Evolutionary conservation across 2,113 vertebrate species (phyloP).

Genomic region (Micromys minutus): DNA sequence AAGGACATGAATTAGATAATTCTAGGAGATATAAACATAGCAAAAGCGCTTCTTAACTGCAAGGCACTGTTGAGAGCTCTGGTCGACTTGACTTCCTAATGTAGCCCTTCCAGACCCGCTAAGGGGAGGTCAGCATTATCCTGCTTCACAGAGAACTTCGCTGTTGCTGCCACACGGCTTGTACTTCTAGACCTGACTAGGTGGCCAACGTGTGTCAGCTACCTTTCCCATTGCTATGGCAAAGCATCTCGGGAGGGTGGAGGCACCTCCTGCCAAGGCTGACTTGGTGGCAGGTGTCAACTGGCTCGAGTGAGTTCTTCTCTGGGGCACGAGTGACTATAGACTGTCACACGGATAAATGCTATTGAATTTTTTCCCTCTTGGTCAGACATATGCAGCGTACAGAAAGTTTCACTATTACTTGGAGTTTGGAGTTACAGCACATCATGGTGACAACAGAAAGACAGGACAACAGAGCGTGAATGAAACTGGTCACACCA

Average conservation of each 20-base stretch:
- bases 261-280: not conserved
- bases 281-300: too few relatives aligned
- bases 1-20: not conserved
- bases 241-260: not conserved
- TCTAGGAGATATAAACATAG: not conserved
- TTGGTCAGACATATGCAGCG: not conserved
- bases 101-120: not conserved
- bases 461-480: not conserved
- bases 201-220: not conserved
- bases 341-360: not conserved
- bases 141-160: not conserved
- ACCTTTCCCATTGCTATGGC: not conserved
- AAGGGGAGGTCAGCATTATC: not conserved
- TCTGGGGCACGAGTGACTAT: not conserved
- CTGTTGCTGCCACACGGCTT: not conserved
- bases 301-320: not conserved
- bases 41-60: not conserved
- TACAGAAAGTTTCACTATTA: not conserved
- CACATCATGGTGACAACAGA: too few relatives aligned
- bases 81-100: not conserved
- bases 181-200: not conserved
- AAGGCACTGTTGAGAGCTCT: not conserved
- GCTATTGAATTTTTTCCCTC: not conserved
- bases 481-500: rapidly evolving
- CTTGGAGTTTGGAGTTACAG: not conserved